Evolutionary conservation across 1,140 invertebrate species (phyloP).

Genomic region (Adelges cooleyi): DNA sequence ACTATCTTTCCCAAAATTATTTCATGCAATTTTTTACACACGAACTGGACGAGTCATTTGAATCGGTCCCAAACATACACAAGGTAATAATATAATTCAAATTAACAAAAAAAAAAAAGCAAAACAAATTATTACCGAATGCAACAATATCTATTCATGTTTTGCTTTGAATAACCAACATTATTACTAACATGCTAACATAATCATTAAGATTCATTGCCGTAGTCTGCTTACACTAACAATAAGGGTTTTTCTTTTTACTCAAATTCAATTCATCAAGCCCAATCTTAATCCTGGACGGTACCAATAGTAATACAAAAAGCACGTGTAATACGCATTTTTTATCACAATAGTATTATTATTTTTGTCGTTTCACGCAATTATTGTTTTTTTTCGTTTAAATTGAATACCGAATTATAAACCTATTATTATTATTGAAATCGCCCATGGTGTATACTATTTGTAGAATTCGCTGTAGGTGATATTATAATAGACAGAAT

Average conservation of each 20-base stretch:
- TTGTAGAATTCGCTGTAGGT: too few relatives aligned
- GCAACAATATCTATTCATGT: background rate
- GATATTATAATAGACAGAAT: background rate
- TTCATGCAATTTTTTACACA: background rate
- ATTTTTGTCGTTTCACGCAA: too few relatives aligned
- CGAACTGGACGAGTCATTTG: slow-evolving; percentile 26
- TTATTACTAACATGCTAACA: background rate
- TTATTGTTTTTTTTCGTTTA: too few relatives aligned
- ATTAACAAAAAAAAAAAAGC: background rate
- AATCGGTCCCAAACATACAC: slow-evolving; percentile 18
- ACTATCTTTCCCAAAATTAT: slow-evolving; percentile 13
- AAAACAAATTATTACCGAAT: background rate
- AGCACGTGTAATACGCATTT: too few relatives aligned
- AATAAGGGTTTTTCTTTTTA: slow-evolving; percentile 11
- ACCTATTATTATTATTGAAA: too few relatives aligned
- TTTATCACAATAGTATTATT: too few relatives aligned
- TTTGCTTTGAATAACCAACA: slow-evolving; percentile 1
- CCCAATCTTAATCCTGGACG: too few relatives aligned
- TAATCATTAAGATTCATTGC: background rate
- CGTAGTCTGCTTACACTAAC: background rate
- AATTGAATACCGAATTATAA: too few relatives aligned
- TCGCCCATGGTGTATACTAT: too few relatives aligned
- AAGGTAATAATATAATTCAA: slow-evolving; percentile 22
- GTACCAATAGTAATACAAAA: too few relatives aligned
- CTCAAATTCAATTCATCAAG: too few relatives aligned